Base-by-base conservation (phyloP, 2,888 invertebrate genomes). In the Fragum fragum region DNA sequence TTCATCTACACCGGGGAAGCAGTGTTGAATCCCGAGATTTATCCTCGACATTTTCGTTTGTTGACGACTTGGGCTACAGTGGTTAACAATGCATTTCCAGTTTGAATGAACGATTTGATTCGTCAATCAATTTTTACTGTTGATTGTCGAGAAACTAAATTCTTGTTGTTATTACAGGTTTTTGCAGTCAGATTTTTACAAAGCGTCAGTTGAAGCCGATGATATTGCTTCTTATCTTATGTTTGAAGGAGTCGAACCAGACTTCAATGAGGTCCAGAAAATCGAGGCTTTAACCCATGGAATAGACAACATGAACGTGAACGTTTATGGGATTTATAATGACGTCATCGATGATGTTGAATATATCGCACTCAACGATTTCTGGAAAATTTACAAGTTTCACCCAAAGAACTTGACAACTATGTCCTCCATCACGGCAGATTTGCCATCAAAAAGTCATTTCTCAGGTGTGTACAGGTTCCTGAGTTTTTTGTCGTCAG, bases 281-380 rank as follows among this genome's bases (percentile, higher is more conserved):
- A 26, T 91, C 0, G 71, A 88, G 73, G 90, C 91, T 1, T 70
- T 93, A 6, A n/a, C 89, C 1, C 86, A 88, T 16, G 93, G 93
- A 0, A 87, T 93, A 18, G 93, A 93, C 75, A 93, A 93, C 75
- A 92, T 92, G 91, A 93, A 93, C 76, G 91, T 92, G 9, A 93
- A 93, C 75, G 85, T 93, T 1, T 87, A 88, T 61, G 79, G 86
- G 18, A 83, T 90, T 39, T 83, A 78, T 29, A 73, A 87, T 47
- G 63, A 79, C 9, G 57, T 75, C n/a, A 21, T 21, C 7, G 29
- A 53, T 14, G 39, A 26, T 6, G 63, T 42, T 16, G 83, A 78
- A 5, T 92, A 90, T 73, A 81, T 91, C 1, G 93, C 91, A 1
- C 63, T 92, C 29, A 93, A 90, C 81, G 93, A 93, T 72, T 93